Base-by-base conservation (phyloP, 2,888 invertebrate genomes). In the Chymomyza caudatula region DNA sequence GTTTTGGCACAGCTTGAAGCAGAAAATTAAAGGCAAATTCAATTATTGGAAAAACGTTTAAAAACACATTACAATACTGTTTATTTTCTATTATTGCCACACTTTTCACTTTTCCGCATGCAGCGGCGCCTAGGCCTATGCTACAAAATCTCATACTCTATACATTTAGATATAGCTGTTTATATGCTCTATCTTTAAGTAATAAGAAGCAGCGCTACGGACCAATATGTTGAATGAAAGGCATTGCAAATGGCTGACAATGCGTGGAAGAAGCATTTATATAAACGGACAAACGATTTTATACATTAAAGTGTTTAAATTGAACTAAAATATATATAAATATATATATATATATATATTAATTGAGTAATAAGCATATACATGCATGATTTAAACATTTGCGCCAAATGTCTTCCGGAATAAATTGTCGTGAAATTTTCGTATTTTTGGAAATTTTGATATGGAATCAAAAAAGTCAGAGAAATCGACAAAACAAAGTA, bases 371-470 rank as follows among this genome's bases (percentile, higher is more conserved):
- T 17, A 47, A 55, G 52, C 47, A 57, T 22, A 49, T 5, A 56
- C 37, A 56, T 25, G 55, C 15, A 55, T 13, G 29, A 43, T 8
- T 56, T 56, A 57, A 67, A 74, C 77, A 73, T 77, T 74, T 77
- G 77, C 78, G 73, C 87, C 87, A 89, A 88, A 88, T 88, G 89
- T 88, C 89, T 88, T 88, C 88, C 88, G 88, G 89, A 88, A 89
- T 88, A 76, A 88, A 89, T 87, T 87, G 88, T 88, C 88, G 88
- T 87, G 88, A 88, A 87, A 89, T 89, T 87, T 89, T 88, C 87
- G 88, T 89, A 80, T 88, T 88, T 89, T 88, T 89, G 88, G 89
- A 88, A 87, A 89, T 89, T 83, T 88, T 89, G 78, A 85, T 88
- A 85, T 88, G 88, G 88, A 88, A 89, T 80, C 88, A 88, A 87